Evolutionary conservation across 2,888 invertebrate species (phyloP).

Genomic region (Synergus itoensis): DNA sequence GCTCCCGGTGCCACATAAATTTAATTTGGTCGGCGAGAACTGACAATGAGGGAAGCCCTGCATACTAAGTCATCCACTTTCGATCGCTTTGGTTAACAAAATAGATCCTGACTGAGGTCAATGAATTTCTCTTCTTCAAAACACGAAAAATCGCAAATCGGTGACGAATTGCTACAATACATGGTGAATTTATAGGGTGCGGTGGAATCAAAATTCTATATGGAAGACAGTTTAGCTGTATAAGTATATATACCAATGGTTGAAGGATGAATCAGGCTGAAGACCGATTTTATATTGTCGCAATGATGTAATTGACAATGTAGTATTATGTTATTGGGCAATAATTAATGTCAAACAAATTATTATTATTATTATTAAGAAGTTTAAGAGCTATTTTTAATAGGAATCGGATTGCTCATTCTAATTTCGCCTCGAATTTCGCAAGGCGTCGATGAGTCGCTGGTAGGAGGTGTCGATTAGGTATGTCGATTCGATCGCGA

Average conservation of each 20-base stretch:
- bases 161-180: neutral
- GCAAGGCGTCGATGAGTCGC: conserved; percentile 5
- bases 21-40: conserved; percentile 67
- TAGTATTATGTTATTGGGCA: no score
- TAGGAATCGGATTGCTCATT: conserved; percentile 7
- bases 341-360: no score
- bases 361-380: no score
- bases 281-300: no score
- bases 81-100: conserved; percentile 73
- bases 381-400: neutral
- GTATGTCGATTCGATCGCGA: conserved; percentile 58
- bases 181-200: neutral
- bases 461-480: conserved; percentile 52
- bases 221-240: conserved; percentile 2
- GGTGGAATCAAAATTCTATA: neutral
- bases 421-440: neutral
- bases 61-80: conserved; percentile 58
- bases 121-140: conserved; percentile 20
- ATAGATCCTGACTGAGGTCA: conserved; percentile 54
- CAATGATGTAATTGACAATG: no score
- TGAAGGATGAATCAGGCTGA: neutral
- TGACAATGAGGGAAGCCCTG: conserved; percentile 39
- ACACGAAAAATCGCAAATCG: neutral
- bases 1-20: conserved; percentile 75
- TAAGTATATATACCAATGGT: neutral